Percentiles rank a stretch among this genome's conserved stretches.
phyloP scores from a whole-genome alignment of 2,888 invertebrate species.

The Brachynemurus nebulosus region DNA sequence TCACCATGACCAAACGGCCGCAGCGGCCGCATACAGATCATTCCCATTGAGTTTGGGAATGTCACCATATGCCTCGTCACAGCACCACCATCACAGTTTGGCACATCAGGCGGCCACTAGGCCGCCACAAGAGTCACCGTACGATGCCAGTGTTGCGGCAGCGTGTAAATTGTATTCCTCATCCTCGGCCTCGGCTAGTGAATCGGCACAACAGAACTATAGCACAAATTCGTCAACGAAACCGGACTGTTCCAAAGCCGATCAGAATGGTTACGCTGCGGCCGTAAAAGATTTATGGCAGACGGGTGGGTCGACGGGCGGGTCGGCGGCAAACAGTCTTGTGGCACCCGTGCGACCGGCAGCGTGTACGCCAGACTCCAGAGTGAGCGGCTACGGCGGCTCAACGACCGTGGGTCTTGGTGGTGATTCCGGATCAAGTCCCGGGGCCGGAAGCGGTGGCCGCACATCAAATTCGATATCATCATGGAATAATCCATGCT shows the following conservation, averaged over 20 bases:
- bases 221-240: slow-evolving; percentile 44
- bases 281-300: slow-evolving; percentile 49
- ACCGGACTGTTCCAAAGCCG: slow-evolving; percentile 62
- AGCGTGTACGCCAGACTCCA: slow-evolving; percentile 79
- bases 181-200: slow-evolving; percentile 42
- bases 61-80: slow-evolving; percentile 53
- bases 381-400: slow-evolving; percentile 56
- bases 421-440: slow-evolving; percentile 59
- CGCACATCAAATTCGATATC: slow-evolving; percentile 41
- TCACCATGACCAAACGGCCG: slow-evolving; percentile 59
- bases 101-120: slow-evolving; percentile 48
- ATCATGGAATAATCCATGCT: slow-evolving; percentile 82
- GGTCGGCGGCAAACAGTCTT: slow-evolving; percentile 45
- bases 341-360: slow-evolving; percentile 63
- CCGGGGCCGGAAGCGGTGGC: slow-evolving; percentile 46
- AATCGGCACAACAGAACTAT: slow-evolving; percentile 34
- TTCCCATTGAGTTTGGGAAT: slow-evolving; percentile 76
- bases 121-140: slow-evolving; percentile 80
- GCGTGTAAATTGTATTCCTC: slow-evolving; percentile 72
- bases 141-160: slow-evolving; percentile 79
- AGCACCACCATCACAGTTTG: slow-evolving; percentile 58
- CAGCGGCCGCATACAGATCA: slow-evolving; percentile 61
- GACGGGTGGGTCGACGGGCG: slow-evolving; percentile 57
- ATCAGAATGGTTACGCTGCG: slow-evolving; percentile 49
- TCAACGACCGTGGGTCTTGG: slow-evolving; percentile 45